A percentile compares a stretch with the other conserved stretches of the same genome.
Conservation (phyloP, 2,888 invertebrate genomes). For the Leptopilina drosophilae region DNA sequence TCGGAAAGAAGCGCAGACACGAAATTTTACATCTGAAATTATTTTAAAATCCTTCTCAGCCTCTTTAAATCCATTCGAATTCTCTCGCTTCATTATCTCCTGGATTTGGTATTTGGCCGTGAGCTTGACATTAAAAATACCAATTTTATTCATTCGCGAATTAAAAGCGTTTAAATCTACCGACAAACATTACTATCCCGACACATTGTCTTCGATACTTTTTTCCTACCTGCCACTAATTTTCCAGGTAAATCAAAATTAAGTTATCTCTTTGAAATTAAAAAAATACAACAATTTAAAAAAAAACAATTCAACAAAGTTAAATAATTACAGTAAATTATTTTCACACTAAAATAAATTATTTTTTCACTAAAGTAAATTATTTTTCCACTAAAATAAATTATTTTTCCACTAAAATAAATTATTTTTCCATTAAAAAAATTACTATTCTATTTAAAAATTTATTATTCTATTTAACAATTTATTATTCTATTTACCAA, state of each 20-base stretch:
- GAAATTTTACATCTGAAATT: slow-evolving; percentile 64
- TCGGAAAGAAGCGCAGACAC: slow-evolving; percentile 66
- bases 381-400: too few species aligned
- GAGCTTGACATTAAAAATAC: slow-evolving; percentile 70
- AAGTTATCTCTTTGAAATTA: neutral
- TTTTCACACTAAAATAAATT: too few species aligned
- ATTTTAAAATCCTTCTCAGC: slow-evolving; percentile 62
- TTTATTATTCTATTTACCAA: too few species aligned
- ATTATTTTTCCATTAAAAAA: too few species aligned
- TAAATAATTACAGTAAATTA: too few species aligned
- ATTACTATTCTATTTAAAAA: too few species aligned
- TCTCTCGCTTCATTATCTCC: slow-evolving; percentile 54
- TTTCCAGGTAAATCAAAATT: slow-evolving; percentile 57
- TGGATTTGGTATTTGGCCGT: slow-evolving; percentile 73
- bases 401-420: too few species aligned
- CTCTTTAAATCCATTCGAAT: slow-evolving; percentile 70
- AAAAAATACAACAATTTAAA: neutral
- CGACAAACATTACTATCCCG: slow-evolving; percentile 71
- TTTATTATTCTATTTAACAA: too few species aligned
- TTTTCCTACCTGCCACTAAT: slow-evolving; percentile 77
- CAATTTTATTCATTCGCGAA: slow-evolving; percentile 76
- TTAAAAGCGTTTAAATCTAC: slow-evolving; percentile 73
- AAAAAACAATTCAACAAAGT: slow-evolving; percentile 24
- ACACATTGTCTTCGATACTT: slow-evolving; percentile 69
- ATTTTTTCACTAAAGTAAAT: too few species aligned